Evolutionary conservation across 1,140 invertebrate genomes (phyloP).

Genomic region (Cotesia typhae): DNA sequence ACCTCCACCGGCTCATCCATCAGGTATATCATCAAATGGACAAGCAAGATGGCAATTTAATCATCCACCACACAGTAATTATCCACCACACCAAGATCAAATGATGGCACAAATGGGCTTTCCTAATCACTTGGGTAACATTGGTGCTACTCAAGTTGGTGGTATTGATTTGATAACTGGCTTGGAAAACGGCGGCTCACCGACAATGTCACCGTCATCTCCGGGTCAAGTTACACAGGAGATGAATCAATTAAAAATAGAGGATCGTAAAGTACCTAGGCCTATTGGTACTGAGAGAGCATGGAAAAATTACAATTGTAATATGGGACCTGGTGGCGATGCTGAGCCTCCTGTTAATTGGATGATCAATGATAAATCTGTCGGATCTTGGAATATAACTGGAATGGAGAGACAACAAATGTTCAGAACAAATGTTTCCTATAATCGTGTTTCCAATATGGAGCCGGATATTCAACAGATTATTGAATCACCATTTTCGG

Average conservation of each 20-base stretch:
- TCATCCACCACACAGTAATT: constrained; percentile 52
- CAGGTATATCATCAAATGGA: constrained; percentile 48
- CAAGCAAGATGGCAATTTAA: constrained; percentile 58
- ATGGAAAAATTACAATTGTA: constrained; percentile 69
- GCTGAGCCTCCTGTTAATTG: constrained; percentile 67
- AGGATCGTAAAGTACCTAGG: constrained; percentile 77
- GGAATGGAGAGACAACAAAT: constrained; percentile 61
- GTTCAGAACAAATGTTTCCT: constrained; percentile 56
- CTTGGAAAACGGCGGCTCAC: constrained; percentile 68
- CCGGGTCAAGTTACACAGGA: constrained; percentile 56
- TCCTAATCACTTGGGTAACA: constrained; percentile 57
- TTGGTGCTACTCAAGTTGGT: constrained; percentile 59
- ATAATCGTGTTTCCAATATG: constrained; percentile 56
- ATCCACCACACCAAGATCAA: constrained; percentile 57
- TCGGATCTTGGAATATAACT: constrained; percentile 56
- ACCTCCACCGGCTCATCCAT: constrained; percentile 33
- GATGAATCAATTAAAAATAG: constrained; percentile 62
- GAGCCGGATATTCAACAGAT: constrained; percentile 62
- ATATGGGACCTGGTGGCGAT: constrained; percentile 56
- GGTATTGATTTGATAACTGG: constrained; percentile 66
- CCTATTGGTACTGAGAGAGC: constrained; percentile 81
- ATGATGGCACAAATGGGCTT: constrained; percentile 58
- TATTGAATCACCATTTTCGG: constrained; percentile 65
- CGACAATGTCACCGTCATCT: constrained; percentile 71
- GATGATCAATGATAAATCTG: constrained; percentile 68